These are phyloP conservation scores for Meles meles DNA, from an alignment of 2,113 vertebrate species.

Conservation along the genomic window DNA sequence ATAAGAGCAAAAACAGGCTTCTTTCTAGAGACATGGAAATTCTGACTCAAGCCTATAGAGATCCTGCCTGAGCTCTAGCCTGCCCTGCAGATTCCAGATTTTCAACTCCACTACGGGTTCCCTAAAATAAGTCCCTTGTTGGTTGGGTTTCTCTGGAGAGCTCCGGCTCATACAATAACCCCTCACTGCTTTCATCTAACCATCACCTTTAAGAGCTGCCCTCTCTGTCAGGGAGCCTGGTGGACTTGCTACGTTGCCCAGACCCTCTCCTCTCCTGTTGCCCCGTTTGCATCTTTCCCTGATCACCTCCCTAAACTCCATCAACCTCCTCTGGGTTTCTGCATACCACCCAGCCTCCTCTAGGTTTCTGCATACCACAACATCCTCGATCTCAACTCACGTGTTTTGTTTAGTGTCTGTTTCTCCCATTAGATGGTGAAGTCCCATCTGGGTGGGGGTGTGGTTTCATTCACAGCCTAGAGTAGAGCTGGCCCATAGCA, in stretches of 20 bases:
- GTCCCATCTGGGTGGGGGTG: too few species aligned
- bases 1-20: background rate
- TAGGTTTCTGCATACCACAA: background rate
- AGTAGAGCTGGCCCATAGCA: background rate
- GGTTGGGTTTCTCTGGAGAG: background rate
- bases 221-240: background rate
- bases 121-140: background rate
- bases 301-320: background rate
- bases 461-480: background rate
- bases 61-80: background rate
- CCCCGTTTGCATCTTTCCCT: background rate
- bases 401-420: too few species aligned
- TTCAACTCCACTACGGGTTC: background rate
- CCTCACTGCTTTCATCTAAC: too few species aligned
- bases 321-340: background rate
- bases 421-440: background rate
- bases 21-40: background rate
- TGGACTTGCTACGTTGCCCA: background rate
- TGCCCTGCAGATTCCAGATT: background rate
- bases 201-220: background rate
- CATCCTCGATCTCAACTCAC: background rate
- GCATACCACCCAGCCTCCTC: background rate
- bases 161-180: too few species aligned
- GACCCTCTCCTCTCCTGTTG: too few species aligned
- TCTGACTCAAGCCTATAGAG: too few species aligned